A percentile compares a stretch with the other conserved stretches of the same genome.
These are phyloP conservation scores for Melanocharis versteri DNA, from an alignment of 2,113 vertebrate genomes.

Conservation along the genomic window DNA sequence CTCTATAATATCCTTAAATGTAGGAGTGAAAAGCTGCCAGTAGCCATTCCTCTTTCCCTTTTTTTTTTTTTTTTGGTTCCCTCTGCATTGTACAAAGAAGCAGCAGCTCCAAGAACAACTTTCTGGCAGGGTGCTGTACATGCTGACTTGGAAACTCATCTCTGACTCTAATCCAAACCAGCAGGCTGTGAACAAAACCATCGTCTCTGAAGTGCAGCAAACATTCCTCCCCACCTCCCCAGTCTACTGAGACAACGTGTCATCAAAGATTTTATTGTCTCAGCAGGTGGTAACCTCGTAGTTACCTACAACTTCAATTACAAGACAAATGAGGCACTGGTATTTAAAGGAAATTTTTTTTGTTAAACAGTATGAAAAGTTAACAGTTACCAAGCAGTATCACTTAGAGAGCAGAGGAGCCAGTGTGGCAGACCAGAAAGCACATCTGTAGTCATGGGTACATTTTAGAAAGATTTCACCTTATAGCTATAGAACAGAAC, in stretches of 20 bases:
- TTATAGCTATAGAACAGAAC: background rate
- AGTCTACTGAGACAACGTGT: background rate
- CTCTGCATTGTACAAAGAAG: background rate
- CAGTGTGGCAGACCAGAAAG: background rate
- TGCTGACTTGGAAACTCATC: constrained; percentile 26
- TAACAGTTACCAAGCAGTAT: background rate
- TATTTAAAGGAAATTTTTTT: background rate
- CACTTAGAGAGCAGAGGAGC: background rate
- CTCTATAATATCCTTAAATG: background rate
- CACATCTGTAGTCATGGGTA: accelerated
- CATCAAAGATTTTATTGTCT: constrained; percentile 23
- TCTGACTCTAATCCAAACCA: constrained; percentile 61
- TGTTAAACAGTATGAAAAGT: background rate
- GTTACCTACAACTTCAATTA: background rate
- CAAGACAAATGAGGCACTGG: background rate
- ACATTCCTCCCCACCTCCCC: background rate
- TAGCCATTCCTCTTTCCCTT: background rate
- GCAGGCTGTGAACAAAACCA: constrained; percentile 41
- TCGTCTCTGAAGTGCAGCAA: constrained; percentile 1
- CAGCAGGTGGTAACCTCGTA: background rate
- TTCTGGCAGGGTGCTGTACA: constrained; percentile 21
- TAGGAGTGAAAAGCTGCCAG: constrained; percentile 1
- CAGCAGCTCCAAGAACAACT: constrained; percentile 39
- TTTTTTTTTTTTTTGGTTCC: background rate
- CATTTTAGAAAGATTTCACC: background rate